phyloP scores from a whole-genome alignment of 92 coral and sea anemone species.

The Blastomussa wellsi region DNA sequence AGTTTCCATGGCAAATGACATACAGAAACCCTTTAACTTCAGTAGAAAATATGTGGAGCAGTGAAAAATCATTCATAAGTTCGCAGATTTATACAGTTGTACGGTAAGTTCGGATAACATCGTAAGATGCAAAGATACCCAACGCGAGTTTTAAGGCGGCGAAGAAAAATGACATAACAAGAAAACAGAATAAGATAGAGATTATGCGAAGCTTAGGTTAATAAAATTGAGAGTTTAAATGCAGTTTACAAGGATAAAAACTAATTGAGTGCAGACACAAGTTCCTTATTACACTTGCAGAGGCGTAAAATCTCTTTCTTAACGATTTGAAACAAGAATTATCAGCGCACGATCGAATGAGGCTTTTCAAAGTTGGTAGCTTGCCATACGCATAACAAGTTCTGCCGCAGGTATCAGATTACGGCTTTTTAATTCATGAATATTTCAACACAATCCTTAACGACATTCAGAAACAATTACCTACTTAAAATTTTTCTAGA shows the following conservation, averaged over 20 bases:
- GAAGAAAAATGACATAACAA: neutral
- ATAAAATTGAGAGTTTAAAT: neutral
- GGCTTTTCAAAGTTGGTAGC: neutral
- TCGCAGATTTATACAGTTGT: neutral
- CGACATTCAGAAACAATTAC: neutral
- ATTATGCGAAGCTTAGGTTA: neutral
- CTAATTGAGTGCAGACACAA: neutral
- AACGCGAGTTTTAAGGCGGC: neutral
- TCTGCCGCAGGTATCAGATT: neutral
- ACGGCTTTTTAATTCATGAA: neutral
- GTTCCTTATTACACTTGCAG: neutral
- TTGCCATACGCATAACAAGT: neutral
- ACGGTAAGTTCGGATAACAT: neutral
- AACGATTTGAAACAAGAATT: neutral
- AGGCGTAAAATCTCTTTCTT: neutral
- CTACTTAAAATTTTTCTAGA: neutral
- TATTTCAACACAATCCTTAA: neutral
- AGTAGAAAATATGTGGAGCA: neutral
- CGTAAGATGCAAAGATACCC: neutral
- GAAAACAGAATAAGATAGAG: neutral
- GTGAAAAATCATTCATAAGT: neutral
- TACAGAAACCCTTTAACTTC: neutral
- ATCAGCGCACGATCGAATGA: neutral
- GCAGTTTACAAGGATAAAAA: neutral
- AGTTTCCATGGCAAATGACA: constrained; percentile 4